Base-by-base conservation (phyloP, 2,113 vertebrate species). In the Crypturellus undulatus region DNA sequence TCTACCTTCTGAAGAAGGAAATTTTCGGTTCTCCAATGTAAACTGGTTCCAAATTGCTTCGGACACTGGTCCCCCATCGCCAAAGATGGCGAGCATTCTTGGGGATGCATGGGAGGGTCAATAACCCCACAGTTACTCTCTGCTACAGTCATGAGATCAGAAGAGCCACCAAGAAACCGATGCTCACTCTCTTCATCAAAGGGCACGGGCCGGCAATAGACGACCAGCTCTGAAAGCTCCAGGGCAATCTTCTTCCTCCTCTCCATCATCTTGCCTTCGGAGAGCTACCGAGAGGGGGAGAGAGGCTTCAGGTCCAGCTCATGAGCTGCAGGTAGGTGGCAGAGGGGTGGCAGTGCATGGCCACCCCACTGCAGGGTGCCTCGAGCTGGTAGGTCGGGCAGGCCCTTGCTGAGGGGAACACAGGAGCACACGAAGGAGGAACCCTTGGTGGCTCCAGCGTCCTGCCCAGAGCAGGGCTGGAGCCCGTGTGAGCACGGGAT, bases 251-350 rank as follows among this genome's bases (percentile, higher is more conserved):
- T 99, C 98, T 99, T 99, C 93, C 99, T 99, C 84, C 99, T 98
- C 90, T 99, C 99, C 99, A 99, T 99, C 97, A 99, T 99, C 97
- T 99, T 99, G 71, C 99, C 99, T 96, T 99, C 99, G 0, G 99
- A 99, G 86, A 99, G 98, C 99, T 99, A 96, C 78, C 83, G n/a
- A 38, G 49, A 94, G 34, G 77, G 32, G 47, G 45, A 59, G 24
- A 84, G 5, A 72, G 36, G 21, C 15, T 34, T 84, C 70, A 92
- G 64, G 40, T 10, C 40, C 64, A 85, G 25, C 22, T 81, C 68
- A 45, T 18, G 54, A 62, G 14, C 77, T 56, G 82, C 2, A 4
- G 60, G 40, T 38, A 84, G 2, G 0, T n/a, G n/a, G n/a, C n/a
- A n/a, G n/a, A n/a, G n/a, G n/a, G n/a, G n/a, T n/a, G 3, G 68